Evolutionary conservation across 1,140 invertebrate species (phyloP).

Genomic region (Lerema accius): DNA sequence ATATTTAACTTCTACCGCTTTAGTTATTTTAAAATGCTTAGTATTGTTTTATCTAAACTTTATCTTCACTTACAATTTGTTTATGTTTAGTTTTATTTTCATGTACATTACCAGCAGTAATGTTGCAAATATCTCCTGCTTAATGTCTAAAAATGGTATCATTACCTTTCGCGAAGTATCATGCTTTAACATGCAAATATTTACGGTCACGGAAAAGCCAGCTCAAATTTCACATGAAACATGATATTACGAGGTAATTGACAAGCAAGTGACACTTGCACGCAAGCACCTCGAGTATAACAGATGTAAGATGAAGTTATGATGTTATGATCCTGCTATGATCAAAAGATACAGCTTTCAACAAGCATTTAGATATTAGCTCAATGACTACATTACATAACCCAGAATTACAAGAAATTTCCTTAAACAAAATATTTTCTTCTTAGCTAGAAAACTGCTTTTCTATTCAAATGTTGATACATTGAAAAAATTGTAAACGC

Average conservation of each 20-base stretch:
- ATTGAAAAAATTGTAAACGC: too few relatives aligned
- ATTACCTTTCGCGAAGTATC: conserved; percentile 11
- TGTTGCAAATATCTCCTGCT: too few relatives aligned
- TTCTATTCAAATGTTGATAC: too few relatives aligned
- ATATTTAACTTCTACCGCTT: too few relatives aligned
- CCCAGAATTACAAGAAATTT: neutral
- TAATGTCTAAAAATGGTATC: conserved; percentile 5
- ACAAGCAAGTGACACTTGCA: conserved; percentile 11
- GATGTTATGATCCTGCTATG: conserved; percentile 1
- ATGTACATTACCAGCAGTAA: too few relatives aligned
- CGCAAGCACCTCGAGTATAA: conserved; percentile 8
- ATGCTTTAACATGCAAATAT: conserved; percentile 14
- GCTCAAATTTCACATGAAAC: conserved; percentile 24
- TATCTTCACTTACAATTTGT: neutral
- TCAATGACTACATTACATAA: neutral
- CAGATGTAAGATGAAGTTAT: neutral
- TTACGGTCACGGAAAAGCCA: conserved; percentile 24
- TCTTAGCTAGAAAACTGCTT: too few relatives aligned
- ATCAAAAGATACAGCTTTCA: conserved; percentile 10
- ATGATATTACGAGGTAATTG: conserved; percentile 23
- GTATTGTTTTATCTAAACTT: too few relatives aligned
- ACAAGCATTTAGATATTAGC: neutral
- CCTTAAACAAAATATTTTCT: too few relatives aligned
- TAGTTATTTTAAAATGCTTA: too few relatives aligned
- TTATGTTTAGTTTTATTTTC: too few relatives aligned